Evolutionary conservation across 2,797 vertebrate species (phyloP), one percentile per base, ranked within the genome.

Genomic region (Hylomyscus alleni): DNA sequence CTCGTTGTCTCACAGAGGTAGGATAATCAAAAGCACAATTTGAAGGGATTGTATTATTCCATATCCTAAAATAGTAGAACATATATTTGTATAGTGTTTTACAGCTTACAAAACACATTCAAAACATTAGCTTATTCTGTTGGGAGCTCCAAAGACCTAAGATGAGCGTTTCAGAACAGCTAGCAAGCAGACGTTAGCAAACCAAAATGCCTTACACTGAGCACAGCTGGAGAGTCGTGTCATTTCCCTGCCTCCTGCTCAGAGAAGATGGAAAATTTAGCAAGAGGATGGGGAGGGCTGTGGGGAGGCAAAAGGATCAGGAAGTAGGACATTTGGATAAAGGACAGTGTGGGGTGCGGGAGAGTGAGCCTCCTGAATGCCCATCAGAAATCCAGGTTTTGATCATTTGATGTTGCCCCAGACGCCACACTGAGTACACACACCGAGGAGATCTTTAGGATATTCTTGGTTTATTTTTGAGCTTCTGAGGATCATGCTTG

Each of bases 31-130:
- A 65, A 81, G 9, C 54, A 37, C 78, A 78, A 92, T 91, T 60
- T 76, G 76, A 91, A 97, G 56, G 50, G 89, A 12, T 85, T 96
- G 65, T 87, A 94, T 96, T 92, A 92, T 94, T 94, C 95, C 89
- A 87, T 73, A 62, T 87, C 91, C 85, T 95, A 94, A 97, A 95
- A 93, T 90, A 96, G 91, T 76, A 80, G 73, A 97, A 86, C 52
- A 89, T 93, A 81, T 96, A 95, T 96, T 96, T 96, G 82, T 96
- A 40, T 83, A 94, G 90, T 88, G 86, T 90, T 96, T 96, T 95
- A 89, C 95, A 97, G 97, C 95, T 96, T 96, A 92, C 94, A 86
- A 54, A 92, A 96, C 96, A 95, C 97, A 88, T 95, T 95, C 82
- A 91, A 95, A 97, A 80, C 77, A 90, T 96, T 97, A 82, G 91